Evolutionary conservation across 2,888 invertebrate genomes (phyloP).

Genomic region (Eristalinus aeneus): DNA sequence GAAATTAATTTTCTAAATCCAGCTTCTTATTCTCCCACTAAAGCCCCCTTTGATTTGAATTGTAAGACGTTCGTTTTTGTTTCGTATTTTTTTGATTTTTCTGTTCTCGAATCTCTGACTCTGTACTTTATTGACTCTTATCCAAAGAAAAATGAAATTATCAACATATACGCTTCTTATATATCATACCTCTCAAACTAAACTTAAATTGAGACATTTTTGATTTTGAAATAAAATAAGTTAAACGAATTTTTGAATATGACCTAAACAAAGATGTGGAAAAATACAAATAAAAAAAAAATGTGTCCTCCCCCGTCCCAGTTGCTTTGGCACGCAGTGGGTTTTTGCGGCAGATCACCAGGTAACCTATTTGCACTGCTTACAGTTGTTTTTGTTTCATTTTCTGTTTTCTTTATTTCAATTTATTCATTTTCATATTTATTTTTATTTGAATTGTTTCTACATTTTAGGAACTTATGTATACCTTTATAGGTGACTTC

Average conservation of each 20-base stretch:
- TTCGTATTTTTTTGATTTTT: neutral
- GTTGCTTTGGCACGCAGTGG: conserved; percentile 85
- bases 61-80: neutral
- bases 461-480: neutral
- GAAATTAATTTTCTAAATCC: conserved; percentile 49
- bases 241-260: conserved; percentile 48
- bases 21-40: conserved; percentile 62
- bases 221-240: conserved; percentile 40
- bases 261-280: conserved; percentile 57
- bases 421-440: conserved; percentile 16
- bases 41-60: conserved; percentile 27
- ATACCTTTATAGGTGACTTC: neutral
- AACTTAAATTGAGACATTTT: conserved; percentile 45
- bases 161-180: conserved; percentile 62
- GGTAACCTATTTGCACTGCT: conserved; percentile 85
- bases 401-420: conserved; percentile 57
- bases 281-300: conserved; percentile 12
- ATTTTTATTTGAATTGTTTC: neutral
- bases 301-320: conserved; percentile 77
- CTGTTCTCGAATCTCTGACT: conserved; percentile 13
- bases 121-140: conserved; percentile 52
- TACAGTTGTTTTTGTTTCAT: conserved; percentile 69
- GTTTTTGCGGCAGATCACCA: conserved; percentile 84
- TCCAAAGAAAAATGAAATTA: conserved; percentile 41
- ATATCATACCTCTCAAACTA: conserved; percentile 51